Base-by-base conservation (phyloP, 2,113 vertebrate species). In the Campylorhamphus procurvoides region DNA sequence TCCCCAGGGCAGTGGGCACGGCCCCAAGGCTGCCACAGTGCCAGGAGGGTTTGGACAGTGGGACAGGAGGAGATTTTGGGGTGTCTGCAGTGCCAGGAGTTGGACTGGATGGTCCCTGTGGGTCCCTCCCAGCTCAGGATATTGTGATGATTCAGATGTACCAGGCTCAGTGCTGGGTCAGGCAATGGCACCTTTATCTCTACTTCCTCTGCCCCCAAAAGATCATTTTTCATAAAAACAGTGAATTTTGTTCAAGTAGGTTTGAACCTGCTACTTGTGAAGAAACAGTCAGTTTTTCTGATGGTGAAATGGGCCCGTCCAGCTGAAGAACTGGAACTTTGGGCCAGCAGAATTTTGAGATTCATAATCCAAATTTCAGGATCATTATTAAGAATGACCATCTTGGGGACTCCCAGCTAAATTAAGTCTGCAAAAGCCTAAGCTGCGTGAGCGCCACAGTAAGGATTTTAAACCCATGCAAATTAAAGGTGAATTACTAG, bases 141-240 rank as follows among this genome's bases (percentile, higher is more conserved):
- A 52, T 67, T 75, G 53, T 63, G 33, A 37, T 37, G 37, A 37
- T 37, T 37, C 37, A 53, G 69, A n/a, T 1, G 2, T 4, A 12
- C 18, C 16, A 3, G 28, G 17, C 49, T 35, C 47, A 7, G 20
- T 6, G 17, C 31, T 18, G 40, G 19, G 29, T 14, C 33, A 28
- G 52, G 59, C 63, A 66, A 16, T 1, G 19, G 22, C 69, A 49
- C 18, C 37, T 39, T 73, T 15, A 23, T 4, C 24, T 19, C 35
- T 8, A 4, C 19, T 39, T 68, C 13, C 39, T 69, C 66, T 59
- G 28, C 27, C 37, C 23, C 47, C 15, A 14, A 15, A 89, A 25
- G 7, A n/a, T 9, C 1, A 0, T 52, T 15, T 40, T 63, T 25
- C 2, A 4, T 27, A 47, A 33, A 5, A 79, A 29, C 11, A 10